phyloP scores from a whole-genome alignment of 2,797 vertebrate species.

The Bufotes viridis region DNA sequence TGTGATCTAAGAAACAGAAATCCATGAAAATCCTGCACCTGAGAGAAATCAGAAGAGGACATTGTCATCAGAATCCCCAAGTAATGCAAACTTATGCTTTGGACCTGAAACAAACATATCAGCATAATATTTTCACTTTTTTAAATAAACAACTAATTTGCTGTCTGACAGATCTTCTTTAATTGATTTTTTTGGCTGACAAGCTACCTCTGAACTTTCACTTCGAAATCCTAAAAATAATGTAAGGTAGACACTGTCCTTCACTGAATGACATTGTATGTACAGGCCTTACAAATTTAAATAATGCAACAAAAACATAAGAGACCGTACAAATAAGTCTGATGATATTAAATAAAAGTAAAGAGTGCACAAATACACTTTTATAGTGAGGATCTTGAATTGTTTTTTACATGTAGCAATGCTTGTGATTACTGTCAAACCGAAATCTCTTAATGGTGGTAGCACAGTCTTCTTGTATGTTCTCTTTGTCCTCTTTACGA shows the following conservation, averaged over 20 bases:
- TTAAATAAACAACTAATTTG: too few species aligned
- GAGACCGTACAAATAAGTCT: neutral
- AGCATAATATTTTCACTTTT: too few species aligned
- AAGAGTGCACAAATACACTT: neutral
- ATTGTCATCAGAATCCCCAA: too few species aligned
- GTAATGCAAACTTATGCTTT: too few species aligned
- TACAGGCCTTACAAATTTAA: neutral
- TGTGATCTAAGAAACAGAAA: too few species aligned
- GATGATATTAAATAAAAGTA: neutral
- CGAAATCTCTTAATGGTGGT: conserved; percentile 84
- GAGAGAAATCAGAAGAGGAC: too few species aligned
- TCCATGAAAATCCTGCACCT: too few species aligned
- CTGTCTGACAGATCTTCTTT: too few species aligned
- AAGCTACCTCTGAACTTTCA: too few species aligned
- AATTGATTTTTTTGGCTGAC: too few species aligned
- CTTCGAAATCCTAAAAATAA: neutral
- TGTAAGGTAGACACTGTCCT: neutral
- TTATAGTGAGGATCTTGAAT: neutral
- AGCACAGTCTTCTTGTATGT: conserved; percentile 84
- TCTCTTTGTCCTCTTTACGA: conserved; percentile 87
- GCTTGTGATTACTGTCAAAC: conserved; percentile 77
- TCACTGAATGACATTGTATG: neutral
- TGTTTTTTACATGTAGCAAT: neutral
- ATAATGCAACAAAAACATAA: neutral
- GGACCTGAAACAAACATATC: too few species aligned